Evolutionary conservation across 2,888 invertebrate species (phyloP).

Genomic region (Microdon myrmicae): DNA sequence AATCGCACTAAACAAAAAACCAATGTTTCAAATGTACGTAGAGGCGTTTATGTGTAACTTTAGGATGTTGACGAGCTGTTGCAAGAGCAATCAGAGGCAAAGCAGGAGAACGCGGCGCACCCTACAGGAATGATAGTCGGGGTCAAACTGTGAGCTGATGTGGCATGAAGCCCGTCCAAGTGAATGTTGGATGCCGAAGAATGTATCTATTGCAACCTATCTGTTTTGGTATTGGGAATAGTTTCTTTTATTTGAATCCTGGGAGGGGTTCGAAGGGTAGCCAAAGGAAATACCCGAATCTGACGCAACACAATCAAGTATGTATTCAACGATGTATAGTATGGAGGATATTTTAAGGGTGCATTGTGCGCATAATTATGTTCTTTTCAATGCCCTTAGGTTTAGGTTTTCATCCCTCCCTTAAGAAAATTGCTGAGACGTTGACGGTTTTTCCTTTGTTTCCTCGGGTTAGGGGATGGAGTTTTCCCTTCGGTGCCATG

Average conservation of each 20-base stretch:
- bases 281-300: conserved; percentile 19
- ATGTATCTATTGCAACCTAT: conserved; percentile 29
- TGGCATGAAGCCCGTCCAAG: conserved; percentile 46
- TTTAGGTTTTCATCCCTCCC: conserved; percentile 5
- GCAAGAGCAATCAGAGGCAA: conserved; percentile 16
- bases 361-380: conserved; percentile 40
- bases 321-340: too few relatives aligned
- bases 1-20: conserved; percentile 10
- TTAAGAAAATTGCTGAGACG: conserved; percentile 17
- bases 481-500: conserved; percentile 34
- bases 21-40: conserved; percentile 24
- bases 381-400: conserved; percentile 7
- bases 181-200: conserved; percentile 25
- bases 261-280: background rate
- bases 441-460: conserved; percentile 37
- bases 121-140: conserved; percentile 45
- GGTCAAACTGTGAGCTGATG: conserved; percentile 45
- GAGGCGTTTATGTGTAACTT: too few relatives aligned
- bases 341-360: conserved; percentile 34
- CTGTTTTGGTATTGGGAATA: conserved; percentile 22
- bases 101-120: conserved; percentile 35
- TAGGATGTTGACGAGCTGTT: too few relatives aligned
- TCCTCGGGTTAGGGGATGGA: conserved; percentile 33
- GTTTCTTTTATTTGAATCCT: conserved; percentile 25
- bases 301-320: too few relatives aligned